A percentile compares a stretch with the other conserved stretches of the same genome.
Evolutionary conservation across 2,888 invertebrate genomes (phyloP).

Genomic region (Eudasyphora cyanicolor): DNA sequence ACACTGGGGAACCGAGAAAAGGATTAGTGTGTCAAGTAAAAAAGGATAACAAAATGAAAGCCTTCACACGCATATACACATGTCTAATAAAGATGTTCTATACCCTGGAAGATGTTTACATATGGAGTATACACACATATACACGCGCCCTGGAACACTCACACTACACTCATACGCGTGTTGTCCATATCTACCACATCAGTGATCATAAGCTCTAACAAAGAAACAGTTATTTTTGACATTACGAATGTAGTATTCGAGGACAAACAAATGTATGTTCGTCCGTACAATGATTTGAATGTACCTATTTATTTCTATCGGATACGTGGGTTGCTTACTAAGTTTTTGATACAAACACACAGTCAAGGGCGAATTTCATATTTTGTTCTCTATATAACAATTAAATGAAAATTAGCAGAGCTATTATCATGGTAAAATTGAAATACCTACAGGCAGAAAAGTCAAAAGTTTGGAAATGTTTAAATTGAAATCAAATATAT

Average conservation of each 20-base stretch:
- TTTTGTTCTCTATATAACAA: too few species aligned
- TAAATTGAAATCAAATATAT: too few species aligned
- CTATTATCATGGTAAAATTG: too few species aligned
- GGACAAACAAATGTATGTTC: not conserved
- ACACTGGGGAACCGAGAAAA: constrained; percentile 26
- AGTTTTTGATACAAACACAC: too few species aligned
- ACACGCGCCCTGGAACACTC: too few species aligned
- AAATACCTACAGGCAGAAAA: too few species aligned
- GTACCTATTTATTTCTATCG: not conserved
- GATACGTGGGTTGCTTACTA: not conserved
- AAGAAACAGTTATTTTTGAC: constrained; percentile 33
- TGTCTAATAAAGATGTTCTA: constrained; percentile 1
- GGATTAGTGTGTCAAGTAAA: constrained; percentile 48
- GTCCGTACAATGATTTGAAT: not conserved
- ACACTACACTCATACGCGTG: not conserved
- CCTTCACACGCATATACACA: not conserved
- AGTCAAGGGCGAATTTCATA: too few species aligned
- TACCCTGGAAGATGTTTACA: constrained; percentile 39
- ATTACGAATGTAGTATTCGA: not conserved
- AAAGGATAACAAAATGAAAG: constrained; percentile 38
- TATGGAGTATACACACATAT: not conserved
- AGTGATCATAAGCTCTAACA: constrained; percentile 7
- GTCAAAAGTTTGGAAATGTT: too few species aligned
- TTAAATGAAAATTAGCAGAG: too few species aligned
- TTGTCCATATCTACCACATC: not conserved